Evolutionary conservation across 23 tunicate species (phyloP), one percentile per base, ranked within the genome.

Genomic region (Styela clava): DNA sequence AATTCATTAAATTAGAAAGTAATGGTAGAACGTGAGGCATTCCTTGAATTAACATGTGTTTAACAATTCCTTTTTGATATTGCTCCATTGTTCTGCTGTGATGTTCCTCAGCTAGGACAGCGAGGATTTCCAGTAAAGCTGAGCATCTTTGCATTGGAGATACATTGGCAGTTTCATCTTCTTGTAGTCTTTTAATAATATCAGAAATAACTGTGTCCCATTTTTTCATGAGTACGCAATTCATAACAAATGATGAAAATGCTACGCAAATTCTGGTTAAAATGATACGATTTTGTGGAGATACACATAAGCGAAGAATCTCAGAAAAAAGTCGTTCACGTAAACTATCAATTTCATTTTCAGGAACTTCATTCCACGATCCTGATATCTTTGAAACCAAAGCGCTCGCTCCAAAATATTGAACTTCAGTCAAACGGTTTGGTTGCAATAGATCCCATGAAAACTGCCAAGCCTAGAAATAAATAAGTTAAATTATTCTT

Each of bases 341-440:
- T 2, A 93, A 64, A 29, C 65, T 52, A 9, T 76, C 81, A 37
- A 76, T 52, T 35, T 95, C 87, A 34, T 85, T 77, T 5, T 74
- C 78, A 0, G 91, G 89, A 1, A 95, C 77, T 33, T 95, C 99
- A 61, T 83, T 63, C 92, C 94, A 88, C 31, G 89, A 83, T 32
- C 88, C 85, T 9, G 87, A 52, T 31, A 95, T 95, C 62, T 88
- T 88, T 61, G 83, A 83, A 1, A 82, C 71, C 30, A 95, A 80
- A 35, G 88, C 87, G 79, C 91, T 95, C 0, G 99, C 99, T 19
- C 99, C 99, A 83, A 87, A 95, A 69, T 89, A 90, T 63, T 95
- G 99, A n/a, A 89, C 92, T 69, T 95, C 96, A 0, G 88, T 86
- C 9, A 86, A 79, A 9, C 52, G 64, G 16, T 44, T 29, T 1